These are phyloP conservation scores for Oncorhynchus masou DNA, from an alignment of 2,113 vertebrate species.

Conservation along the genomic window DNA sequence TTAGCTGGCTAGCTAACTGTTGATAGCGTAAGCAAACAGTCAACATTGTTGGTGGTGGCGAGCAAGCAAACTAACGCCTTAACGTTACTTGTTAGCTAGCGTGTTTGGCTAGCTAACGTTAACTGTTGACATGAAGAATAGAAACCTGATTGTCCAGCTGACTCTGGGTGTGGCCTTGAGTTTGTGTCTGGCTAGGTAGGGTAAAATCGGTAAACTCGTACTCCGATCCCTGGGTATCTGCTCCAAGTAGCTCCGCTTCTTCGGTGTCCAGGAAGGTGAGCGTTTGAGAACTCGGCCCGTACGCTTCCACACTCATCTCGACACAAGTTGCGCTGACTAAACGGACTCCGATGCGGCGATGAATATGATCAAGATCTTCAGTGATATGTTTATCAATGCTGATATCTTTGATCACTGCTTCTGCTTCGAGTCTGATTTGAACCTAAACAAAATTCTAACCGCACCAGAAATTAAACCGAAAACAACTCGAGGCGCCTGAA, in stretches of 20 bases:
- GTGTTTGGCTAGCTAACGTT: background rate
- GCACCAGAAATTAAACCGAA: slow-evolving; percentile 48
- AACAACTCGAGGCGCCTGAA: slow-evolving; percentile 53
- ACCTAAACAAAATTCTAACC: slow-evolving; percentile 56
- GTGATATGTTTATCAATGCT: background rate
- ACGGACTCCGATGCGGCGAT: slow-evolving; percentile 27
- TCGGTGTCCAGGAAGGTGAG: slow-evolving; percentile 88
- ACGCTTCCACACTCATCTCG: slow-evolving; percentile 86
- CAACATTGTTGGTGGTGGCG: too few species aligned
- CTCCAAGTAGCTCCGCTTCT: slow-evolving; percentile 85
- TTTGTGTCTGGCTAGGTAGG: slow-evolving; percentile 83
- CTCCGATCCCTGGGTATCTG: slow-evolving; percentile 86
- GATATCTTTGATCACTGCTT: background rate
- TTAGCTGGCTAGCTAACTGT: too few species aligned
- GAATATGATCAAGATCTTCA: slow-evolving; percentile 19
- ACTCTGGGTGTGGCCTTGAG: slow-evolving; percentile 73
- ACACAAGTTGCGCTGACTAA: slow-evolving; percentile 57
- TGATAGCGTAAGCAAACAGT: too few species aligned
- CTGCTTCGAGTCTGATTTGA: slow-evolving; percentile 19
- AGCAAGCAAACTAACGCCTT: too few species aligned
- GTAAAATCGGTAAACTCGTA: slow-evolving; percentile 90
- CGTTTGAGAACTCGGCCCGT: slow-evolving; percentile 87
- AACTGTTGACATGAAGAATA: background rate
- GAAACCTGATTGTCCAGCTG: slow-evolving; percentile 70
- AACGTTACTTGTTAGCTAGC: background rate